phyloP scores from a whole-genome alignment of 2,113 vertebrate species.

The Gobio gobio region DNA sequence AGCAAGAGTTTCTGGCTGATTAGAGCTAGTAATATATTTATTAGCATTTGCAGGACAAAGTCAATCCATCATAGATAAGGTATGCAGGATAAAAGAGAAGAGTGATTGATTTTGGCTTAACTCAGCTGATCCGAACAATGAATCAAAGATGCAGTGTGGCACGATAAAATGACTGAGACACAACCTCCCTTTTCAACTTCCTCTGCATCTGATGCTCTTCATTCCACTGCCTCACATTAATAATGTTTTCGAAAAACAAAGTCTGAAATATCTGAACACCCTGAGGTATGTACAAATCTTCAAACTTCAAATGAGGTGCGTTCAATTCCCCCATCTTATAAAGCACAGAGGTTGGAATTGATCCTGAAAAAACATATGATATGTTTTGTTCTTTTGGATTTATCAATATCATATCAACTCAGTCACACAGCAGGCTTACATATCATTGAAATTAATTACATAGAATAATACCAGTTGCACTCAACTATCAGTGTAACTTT shows the following conservation, averaged over 20 bases:
- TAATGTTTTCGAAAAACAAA: background rate
- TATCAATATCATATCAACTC: background rate
- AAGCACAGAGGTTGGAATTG: background rate
- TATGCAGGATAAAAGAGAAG: constrained; percentile 65
- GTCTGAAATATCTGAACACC: background rate
- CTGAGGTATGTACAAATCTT: background rate
- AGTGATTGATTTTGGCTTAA: constrained; percentile 55
- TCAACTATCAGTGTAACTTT: background rate
- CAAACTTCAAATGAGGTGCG: background rate
- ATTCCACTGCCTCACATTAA: background rate
- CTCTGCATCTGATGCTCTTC: background rate
- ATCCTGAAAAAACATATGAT: background rate
- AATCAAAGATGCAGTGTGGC: constrained; percentile 40
- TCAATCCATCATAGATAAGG: constrained; percentile 70
- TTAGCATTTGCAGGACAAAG: constrained; percentile 66
- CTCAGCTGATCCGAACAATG: constrained; percentile 54
- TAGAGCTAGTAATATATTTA: constrained; percentile 70
- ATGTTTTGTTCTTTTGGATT: background rate
- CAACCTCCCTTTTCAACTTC: background rate
- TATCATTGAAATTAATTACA: too few relatives aligned
- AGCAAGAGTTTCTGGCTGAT: constrained; percentile 58
- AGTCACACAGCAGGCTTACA: background rate
- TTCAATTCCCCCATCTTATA: background rate
- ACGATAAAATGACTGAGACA: background rate
- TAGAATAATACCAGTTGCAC: too few relatives aligned